Conservation (phyloP, 2,113 vertebrate genomes). For the Aramus guarauna region DNA sequence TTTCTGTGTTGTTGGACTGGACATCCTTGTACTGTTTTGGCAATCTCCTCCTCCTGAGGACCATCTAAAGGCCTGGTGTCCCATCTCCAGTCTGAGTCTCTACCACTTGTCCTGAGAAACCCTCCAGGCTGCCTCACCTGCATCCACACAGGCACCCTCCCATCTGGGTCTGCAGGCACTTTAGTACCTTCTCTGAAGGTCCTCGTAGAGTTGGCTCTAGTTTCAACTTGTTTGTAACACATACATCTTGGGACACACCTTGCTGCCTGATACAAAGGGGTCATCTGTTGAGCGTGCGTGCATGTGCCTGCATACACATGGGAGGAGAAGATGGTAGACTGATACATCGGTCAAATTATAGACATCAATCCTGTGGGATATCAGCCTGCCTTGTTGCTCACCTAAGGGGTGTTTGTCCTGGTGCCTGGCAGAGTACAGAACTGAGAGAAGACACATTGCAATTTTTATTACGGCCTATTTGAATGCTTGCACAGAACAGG, state of each 20-base stretch:
- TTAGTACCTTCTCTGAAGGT: background rate
- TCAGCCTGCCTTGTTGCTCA: background rate
- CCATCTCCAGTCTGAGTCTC: background rate
- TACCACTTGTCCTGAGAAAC: background rate
- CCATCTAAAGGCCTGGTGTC: background rate
- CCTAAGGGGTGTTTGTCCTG: background rate
- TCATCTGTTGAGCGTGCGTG: background rate
- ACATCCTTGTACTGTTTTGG: background rate
- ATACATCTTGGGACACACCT: background rate
- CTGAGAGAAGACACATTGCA: background rate
- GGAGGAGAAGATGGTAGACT: background rate
- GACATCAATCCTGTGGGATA: background rate
- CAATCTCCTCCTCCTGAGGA: background rate
- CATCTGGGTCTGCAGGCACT: accelerated
- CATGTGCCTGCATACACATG: too few relatives aligned
- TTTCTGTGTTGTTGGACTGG: background rate
- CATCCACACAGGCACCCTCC: background rate
- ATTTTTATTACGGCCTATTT: background rate
- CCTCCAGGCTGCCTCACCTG: background rate
- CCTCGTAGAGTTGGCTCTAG: background rate
- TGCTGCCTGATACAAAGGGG: background rate
- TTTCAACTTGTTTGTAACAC: background rate
- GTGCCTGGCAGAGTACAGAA: background rate
- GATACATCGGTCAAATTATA: background rate
- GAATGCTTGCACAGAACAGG: background rate